A percentile compares a stretch with the other conserved stretches of the same genome.
Conservation (phyloP, 2,888 invertebrate genomes). For the Tanypteryx hageni region DNA sequence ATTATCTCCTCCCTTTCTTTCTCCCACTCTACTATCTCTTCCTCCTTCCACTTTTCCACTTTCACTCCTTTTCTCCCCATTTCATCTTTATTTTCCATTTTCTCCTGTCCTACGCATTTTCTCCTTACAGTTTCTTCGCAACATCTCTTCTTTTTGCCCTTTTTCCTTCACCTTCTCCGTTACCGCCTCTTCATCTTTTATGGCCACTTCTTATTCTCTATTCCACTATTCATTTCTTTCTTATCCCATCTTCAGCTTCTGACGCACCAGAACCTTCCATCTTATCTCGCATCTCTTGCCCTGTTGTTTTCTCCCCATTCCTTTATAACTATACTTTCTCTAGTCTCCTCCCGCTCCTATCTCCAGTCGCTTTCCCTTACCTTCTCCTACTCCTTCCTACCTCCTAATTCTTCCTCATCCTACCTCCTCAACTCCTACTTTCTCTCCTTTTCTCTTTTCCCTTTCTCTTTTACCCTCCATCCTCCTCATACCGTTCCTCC, state of each 20-base stretch:
- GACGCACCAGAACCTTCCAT: no score
- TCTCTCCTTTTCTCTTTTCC: background rate
- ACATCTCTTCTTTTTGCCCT: background rate
- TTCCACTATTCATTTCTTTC: no score
- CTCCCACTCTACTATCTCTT: background rate
- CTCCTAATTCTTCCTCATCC: no score
- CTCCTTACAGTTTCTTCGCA: background rate
- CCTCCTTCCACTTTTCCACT: background rate
- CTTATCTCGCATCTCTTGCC: slow-evolving; percentile 70
- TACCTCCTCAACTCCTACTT: background rate
- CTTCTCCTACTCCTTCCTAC: background rate
- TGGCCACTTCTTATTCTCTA: background rate
- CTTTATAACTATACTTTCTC: slow-evolving; percentile 88
- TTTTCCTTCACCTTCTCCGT: no score
- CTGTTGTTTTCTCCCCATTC: slow-evolving; percentile 84
- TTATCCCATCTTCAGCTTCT: no score
- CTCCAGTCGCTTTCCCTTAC: background rate
- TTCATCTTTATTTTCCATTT: background rate
- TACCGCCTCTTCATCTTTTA: background rate
- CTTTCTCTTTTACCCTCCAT: background rate
- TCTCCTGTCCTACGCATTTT: background rate
- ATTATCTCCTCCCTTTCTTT: no score
- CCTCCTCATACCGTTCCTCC: slow-evolving; percentile 3
- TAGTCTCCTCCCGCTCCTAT: slow-evolving; percentile 69
- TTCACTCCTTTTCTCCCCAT: background rate